Percentiles rank a stretch among this genome's conserved stretches.
Evolutionary conservation across 2,888 invertebrate genomes (phyloP).

Genomic region (Lydus trimaculatus): DNA sequence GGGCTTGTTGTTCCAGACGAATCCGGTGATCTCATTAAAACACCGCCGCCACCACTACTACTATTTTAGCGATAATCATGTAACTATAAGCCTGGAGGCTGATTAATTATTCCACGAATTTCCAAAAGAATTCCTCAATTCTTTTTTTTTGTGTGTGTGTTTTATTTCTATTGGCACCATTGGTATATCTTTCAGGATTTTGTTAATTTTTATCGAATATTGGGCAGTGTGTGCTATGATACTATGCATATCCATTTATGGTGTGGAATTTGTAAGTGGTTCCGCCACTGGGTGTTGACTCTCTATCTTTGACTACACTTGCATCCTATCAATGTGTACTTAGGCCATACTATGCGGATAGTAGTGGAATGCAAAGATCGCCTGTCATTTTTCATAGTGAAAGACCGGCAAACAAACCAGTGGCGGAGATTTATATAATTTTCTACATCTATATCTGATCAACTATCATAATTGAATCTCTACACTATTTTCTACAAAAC

Average conservation of each 20-base stretch:
- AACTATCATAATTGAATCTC: not conserved
- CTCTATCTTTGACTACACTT: conserved; percentile 3
- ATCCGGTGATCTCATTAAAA: conserved; percentile 15
- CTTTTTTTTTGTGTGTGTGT: not conserved
- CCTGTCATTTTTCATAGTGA: conserved; percentile 25
- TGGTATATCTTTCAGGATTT: not conserved
- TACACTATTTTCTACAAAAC: not conserved
- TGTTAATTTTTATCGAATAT: not conserved
- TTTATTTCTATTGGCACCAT: not conserved
- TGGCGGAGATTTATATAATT: not conserved
- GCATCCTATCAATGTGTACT: not conserved
- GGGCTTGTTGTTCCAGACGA: conserved; percentile 6
- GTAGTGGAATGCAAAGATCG: conserved; percentile 10
- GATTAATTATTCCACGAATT: conserved; percentile 6
- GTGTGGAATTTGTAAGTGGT: conserved; percentile 8
- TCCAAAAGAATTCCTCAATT: not conserved
- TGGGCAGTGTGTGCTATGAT: not conserved
- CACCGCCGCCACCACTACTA: not conserved
- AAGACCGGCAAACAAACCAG: conserved; percentile 15
- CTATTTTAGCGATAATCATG: conserved; percentile 3
- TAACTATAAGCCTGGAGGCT: not conserved
- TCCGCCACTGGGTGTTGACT: conserved; percentile 11
- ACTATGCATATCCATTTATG: not conserved
- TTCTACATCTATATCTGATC: not conserved
- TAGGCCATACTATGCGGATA: not conserved